A percentile compares a stretch with the other conserved stretches of the same genome.
phyloP scores from a whole-genome alignment of 1,140 invertebrate species.

The Drosophila eugracilis region DNA sequence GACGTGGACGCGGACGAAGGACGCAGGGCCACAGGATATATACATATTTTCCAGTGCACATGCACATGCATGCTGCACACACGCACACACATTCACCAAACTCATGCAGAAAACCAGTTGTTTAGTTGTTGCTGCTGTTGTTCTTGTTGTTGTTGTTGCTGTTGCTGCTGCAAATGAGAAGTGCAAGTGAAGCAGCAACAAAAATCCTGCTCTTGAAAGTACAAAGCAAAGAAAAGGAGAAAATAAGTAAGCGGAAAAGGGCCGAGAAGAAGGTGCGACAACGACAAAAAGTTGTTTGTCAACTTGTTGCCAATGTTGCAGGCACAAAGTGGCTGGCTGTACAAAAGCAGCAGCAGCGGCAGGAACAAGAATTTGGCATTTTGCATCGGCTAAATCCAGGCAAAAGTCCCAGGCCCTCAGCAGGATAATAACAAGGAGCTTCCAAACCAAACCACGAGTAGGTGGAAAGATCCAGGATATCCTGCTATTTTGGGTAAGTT shows the following conservation, averaged over 20 bases:
- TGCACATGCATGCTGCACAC: slow-evolving; percentile 47
- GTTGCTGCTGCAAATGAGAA: slow-evolving; percentile 39
- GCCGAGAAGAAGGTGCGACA: slow-evolving; percentile 45
- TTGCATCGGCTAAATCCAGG: slow-evolving; percentile 24
- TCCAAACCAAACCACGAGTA: neutral
- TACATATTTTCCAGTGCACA: slow-evolving; percentile 61
- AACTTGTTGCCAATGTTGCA: slow-evolving; percentile 84
- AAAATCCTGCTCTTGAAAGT: slow-evolving; percentile 51
- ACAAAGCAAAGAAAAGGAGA: slow-evolving; percentile 36
- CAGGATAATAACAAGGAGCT: slow-evolving; percentile 37
- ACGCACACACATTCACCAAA: slow-evolving; percentile 14
- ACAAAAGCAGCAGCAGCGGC: too few species aligned
- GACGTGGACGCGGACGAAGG: slow-evolving; percentile 63
- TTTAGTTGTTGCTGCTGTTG: slow-evolving; percentile 24
- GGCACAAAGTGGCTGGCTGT: slow-evolving; percentile 78
- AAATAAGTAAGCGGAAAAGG: slow-evolving; percentile 43
- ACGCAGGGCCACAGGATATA: slow-evolving; percentile 36
- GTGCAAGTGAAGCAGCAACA: slow-evolving; percentile 44
- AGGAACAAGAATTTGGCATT: slow-evolving; percentile 23
- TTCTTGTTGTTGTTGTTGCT: slow-evolving; percentile 15
- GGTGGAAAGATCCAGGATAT: slow-evolving; percentile 1
- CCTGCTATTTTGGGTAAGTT: neutral
- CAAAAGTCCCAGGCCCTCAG: slow-evolving; percentile 21
- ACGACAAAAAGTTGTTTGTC: slow-evolving; percentile 84
- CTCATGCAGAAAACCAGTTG: slow-evolving; percentile 46